Evolutionary conservation across 1,140 invertebrate species (phyloP).

Genomic region (Thrips palmi): DNA sequence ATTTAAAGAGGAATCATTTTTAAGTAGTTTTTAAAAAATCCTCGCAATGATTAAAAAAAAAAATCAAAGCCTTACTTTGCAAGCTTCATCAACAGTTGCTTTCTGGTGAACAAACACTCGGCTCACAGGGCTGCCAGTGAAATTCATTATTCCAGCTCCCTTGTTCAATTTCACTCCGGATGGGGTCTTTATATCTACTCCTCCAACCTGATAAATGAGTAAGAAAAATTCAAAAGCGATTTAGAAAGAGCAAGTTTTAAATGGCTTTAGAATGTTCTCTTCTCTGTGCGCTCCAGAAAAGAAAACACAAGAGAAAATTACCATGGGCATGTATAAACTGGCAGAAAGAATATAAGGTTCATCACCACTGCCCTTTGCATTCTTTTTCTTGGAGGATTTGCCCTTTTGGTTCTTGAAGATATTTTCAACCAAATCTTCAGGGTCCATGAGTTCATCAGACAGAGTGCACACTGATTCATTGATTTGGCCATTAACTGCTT

Average conservation of each 20-base stretch:
- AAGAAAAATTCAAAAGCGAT: constrained; percentile 14
- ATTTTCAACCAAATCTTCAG: constrained; percentile 30
- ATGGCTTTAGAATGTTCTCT: constrained; percentile 26
- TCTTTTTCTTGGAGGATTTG: constrained; percentile 11
- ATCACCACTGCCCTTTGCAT: constrained; percentile 6
- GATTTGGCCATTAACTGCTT: constrained; percentile 32
- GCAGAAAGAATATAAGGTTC: not conserved
- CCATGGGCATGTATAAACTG: not conserved
- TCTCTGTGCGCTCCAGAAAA: constrained; percentile 20
- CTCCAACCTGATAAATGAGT: constrained; percentile 13
- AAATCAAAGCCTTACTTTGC: constrained; percentile 21
- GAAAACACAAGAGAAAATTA: constrained; percentile 4
- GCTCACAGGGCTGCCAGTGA: constrained; percentile 44
- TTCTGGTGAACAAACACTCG: constrained; percentile 51
- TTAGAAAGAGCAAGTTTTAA: constrained; percentile 25
- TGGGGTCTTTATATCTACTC: constrained; percentile 16
- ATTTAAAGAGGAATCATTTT: not conserved
- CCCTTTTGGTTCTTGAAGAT: constrained; percentile 33
- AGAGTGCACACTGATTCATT: constrained; percentile 37
- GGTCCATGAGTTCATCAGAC: constrained; percentile 35
- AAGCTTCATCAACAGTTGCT: constrained; percentile 43
- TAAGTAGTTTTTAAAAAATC: not conserved
- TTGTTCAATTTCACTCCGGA: constrained; percentile 14
- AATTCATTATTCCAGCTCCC: constrained; percentile 29
- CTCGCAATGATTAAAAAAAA: not conserved